Evolutionary conservation across 1,140 invertebrate species (phyloP), one percentile per base, ranked within the genome.

Genomic region (Drosophila trapezifrons): DNA sequence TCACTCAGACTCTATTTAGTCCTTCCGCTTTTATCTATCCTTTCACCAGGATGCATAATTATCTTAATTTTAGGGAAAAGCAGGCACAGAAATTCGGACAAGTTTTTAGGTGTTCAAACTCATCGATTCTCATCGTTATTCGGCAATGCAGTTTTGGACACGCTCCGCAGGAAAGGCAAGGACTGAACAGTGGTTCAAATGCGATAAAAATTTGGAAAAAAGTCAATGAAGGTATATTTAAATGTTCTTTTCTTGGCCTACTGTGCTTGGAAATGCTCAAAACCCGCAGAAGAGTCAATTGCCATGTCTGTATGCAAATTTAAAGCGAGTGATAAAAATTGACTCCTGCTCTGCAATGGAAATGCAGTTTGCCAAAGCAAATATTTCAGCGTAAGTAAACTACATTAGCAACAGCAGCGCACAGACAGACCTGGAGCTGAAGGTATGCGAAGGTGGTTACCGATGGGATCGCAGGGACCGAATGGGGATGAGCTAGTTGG

Each of bases 301-400:
- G 18, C 43, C 37, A 20, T 40, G 67, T 58, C 43, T 40, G 40
- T 38, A 56, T 52, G 70, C 40, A 54, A 74, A 73, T 74, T 74
- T 54, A n/a, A 27, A 32, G 52, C 66, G 40, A 37, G 69, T 47
- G 49, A 73, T 73, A 73, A 73, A 74, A 74, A 73, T 74, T 55
- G 69, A 74, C 57, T 73, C 32, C 57, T 77, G 38, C 25, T 38
- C 55, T 38, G 55, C 43, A 71, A 66, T 79, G 62, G 71, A 82
- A 82, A 59, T 84, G 77, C 77, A 77, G 81, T 75, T 75, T 40
- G 51, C 51, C 57, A 78, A 62, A 63, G 78, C 83, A 85, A 85
- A 85, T 82, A 85, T 82, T 86, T 81, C 65, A 87, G 63, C 78
- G 78, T 60, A 81, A 82, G 82, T 78, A 85, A 85, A 85, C 82